phyloP scores from a whole-genome alignment of 2,797 vertebrate genomes.

The Zalophus californianus region DNA sequence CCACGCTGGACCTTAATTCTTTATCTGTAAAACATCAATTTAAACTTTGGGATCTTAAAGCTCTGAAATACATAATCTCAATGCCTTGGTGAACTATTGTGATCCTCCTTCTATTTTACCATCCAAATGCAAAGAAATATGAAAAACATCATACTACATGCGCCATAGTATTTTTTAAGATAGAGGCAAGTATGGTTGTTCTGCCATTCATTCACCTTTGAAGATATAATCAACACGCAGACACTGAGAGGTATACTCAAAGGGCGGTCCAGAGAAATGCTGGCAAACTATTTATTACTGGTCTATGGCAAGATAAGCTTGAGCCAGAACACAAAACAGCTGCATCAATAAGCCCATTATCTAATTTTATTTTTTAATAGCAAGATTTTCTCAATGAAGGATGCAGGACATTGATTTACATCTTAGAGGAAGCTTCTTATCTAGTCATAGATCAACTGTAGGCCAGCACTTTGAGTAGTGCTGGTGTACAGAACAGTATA shows the following conservation, averaged over 20 bases:
- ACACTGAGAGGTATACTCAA: neutral
- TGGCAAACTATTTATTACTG: neutral
- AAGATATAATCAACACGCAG: neutral
- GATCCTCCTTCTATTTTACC: neutral
- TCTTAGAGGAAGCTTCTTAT: neutral
- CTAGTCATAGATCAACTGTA: neutral
- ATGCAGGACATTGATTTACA: neutral
- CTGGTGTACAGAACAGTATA: neutral
- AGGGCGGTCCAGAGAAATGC: neutral
- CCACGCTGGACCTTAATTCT: neutral
- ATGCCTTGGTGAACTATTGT: neutral
- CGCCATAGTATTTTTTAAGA: neutral
- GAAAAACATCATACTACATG: neutral
- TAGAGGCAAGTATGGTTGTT: neutral
- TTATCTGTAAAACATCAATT: constrained; percentile 11
- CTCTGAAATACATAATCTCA: neutral
- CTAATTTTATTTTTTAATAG: neutral
- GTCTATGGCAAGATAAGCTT: neutral
- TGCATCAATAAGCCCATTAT: neutral
- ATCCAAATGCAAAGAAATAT: neutral
- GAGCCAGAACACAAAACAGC: neutral
- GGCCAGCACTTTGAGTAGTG: neutral
- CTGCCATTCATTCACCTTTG: neutral
- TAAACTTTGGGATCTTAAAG: neutral
- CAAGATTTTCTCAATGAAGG: neutral